Evolutionary conservation across 2,888 invertebrate genomes (phyloP).

Genomic region (Ryuthela nishihirai): DNA sequence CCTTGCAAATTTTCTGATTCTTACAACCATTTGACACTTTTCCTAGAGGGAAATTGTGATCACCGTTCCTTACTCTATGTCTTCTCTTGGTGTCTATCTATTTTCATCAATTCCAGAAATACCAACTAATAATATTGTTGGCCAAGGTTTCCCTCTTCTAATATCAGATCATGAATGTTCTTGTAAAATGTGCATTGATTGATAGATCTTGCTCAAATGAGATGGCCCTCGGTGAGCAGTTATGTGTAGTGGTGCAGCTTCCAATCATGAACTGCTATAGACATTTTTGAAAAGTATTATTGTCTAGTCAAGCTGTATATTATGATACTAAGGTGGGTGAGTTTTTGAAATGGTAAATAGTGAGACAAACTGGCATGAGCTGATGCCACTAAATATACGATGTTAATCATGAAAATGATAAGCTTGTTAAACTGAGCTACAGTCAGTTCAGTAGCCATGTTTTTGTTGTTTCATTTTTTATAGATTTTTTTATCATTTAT

Average conservation of each 20-base stretch:
- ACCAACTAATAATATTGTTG: slow-evolving; percentile 29
- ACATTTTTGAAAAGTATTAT: slow-evolving; percentile 31
- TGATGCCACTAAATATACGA: too few relatives aligned
- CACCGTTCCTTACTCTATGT: slow-evolving; percentile 34
- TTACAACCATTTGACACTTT: slow-evolving; percentile 22
- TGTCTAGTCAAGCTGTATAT: slow-evolving; percentile 34
- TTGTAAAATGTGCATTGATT: slow-evolving; percentile 32
- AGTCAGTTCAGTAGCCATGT: too few relatives aligned
- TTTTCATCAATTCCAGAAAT: slow-evolving; percentile 34
- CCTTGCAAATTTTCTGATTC: slow-evolving; percentile 18
- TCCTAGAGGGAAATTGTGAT: slow-evolving; percentile 20
- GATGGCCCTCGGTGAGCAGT: slow-evolving; percentile 34
- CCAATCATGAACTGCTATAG: slow-evolving; percentile 34
- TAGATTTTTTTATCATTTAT: slow-evolving; percentile 10
- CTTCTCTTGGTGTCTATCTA: slow-evolving; percentile 34
- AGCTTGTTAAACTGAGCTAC: too few relatives aligned
- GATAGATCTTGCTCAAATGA: slow-evolving; percentile 36
- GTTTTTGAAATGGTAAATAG: too few relatives aligned
- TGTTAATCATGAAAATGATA: too few relatives aligned
- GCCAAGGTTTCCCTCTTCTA: slow-evolving; percentile 17
- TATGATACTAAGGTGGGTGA: too few relatives aligned
- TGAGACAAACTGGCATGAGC: too few relatives aligned
- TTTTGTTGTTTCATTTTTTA: too few relatives aligned
- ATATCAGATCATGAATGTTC: slow-evolving; percentile 6
- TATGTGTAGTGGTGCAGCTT: slow-evolving; percentile 36